These are phyloP conservation scores for Tragopan temminckii DNA, from an alignment of 2,797 vertebrate genomes.

Conservation along the genomic window DNA sequence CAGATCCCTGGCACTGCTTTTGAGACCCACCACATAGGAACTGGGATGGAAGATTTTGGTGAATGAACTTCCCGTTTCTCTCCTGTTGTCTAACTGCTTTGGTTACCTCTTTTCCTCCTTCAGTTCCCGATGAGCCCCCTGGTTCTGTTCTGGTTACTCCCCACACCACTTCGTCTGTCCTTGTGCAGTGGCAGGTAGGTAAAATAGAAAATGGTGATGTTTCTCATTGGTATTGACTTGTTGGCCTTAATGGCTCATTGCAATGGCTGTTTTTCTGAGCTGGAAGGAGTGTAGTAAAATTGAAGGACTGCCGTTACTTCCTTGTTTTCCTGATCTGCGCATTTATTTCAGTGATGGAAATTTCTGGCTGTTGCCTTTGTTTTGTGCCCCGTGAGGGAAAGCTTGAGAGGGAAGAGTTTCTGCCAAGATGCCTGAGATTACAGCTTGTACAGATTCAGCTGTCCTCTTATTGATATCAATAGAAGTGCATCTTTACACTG, in stretches of 20 bases:
- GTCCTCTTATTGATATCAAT: not conserved
- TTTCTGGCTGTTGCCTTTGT: not conserved
- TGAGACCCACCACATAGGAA: fast-evolving
- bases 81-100: not conserved
- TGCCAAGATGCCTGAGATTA: not conserved
- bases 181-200: conserved; percentile 96
- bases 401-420: not conserved
- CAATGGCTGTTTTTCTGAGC: not conserved
- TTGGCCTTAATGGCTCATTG: not conserved
- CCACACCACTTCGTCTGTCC: conserved; percentile 93
- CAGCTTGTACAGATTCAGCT: not conserved
- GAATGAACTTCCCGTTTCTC: not conserved
- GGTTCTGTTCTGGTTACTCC: conserved; percentile 89
- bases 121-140: conserved; percentile 93
- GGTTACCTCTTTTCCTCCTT: conserved; percentile 37
- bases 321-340: not conserved
- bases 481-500: not conserved
- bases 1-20: fast-evolving
- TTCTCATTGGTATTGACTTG: not conserved
- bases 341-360: not conserved
- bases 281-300: not conserved
- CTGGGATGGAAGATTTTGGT: not conserved
- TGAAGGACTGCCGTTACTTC: not conserved
- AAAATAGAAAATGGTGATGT: not conserved
- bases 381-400: not conserved